Percentiles rank a stretch among this genome's conserved stretches.
These are phyloP conservation scores for Myiothlypis chrysogaster DNA, from an alignment of 2,797 vertebrate genomes.

Conservation along the genomic window DNA sequence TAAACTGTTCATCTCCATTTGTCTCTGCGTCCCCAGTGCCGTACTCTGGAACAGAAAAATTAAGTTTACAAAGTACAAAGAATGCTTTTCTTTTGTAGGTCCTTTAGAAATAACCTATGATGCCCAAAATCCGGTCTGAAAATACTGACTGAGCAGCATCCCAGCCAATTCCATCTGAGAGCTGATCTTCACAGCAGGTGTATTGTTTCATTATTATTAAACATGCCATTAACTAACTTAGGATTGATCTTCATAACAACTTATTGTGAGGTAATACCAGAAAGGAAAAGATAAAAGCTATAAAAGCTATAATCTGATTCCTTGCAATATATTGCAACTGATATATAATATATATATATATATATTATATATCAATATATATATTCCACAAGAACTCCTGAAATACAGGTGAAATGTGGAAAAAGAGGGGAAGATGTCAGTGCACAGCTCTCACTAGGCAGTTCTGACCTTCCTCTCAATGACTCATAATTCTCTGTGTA, in stretches of 20 bases:
- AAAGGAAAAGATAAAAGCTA: not conserved
- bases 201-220: not conserved
- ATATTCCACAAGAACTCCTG: not conserved
- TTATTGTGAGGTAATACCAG: not conserved
- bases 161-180: conserved; percentile 29
- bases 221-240: not conserved
- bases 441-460: not conserved
- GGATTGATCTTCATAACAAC: not conserved
- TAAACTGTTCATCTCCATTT: not conserved
- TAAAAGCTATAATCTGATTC: not conserved
- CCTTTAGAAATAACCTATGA: not conserved
- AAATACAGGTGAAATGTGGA: not conserved
- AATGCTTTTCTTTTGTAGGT: not conserved
- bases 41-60: not conserved
- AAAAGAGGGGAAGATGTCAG: not conserved
- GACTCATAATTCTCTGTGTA: not conserved
- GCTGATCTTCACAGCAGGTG: not conserved
- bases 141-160: not conserved
- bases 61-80: not conserved
- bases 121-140: not conserved
- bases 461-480: not conserved
- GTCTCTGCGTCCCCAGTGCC: not conserved
- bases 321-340: not conserved
- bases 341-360: not conserved
- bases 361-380: not conserved